Conservation (phyloP, 2,888 invertebrate species). For the Unio delphinus region DNA sequence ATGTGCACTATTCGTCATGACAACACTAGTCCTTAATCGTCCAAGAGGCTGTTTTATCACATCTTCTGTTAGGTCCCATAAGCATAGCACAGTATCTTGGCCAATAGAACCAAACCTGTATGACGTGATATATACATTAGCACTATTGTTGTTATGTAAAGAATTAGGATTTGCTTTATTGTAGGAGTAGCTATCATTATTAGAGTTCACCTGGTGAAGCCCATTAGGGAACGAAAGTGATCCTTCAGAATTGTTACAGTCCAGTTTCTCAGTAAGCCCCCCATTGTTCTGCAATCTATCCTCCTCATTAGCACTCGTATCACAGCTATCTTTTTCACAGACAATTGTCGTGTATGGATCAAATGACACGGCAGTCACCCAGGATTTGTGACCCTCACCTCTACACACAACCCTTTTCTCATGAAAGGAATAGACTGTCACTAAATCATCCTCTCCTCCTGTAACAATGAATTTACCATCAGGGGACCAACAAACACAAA, state of each 20-base stretch:
- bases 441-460: conserved; percentile 98
- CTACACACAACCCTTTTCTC: conserved; percentile 96
- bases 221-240: conserved; percentile 25
- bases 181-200: neutral
- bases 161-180: conserved; percentile 20
- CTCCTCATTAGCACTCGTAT: conserved; percentile 72
- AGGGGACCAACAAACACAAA: conserved; percentile 98
- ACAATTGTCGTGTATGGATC: conserved; percentile 76
- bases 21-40: conserved; percentile 68
- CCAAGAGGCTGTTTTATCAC: conserved; percentile 82
- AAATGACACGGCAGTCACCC: conserved; percentile 97
- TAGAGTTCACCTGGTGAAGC: conserved; percentile 18
- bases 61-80: conserved; percentile 99
- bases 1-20: conserved; percentile 45
- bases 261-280: conserved; percentile 9
- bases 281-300: conserved; percentile 28
- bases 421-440: conserved; percentile 95
- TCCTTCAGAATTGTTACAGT: conserved; percentile 14
- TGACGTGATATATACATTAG: conserved; percentile 73
- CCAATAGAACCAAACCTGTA: conserved; percentile 94
- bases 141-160: conserved; percentile 26
- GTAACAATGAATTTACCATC: conserved; percentile 92
- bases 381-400: conserved; percentile 97
- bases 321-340: conserved; percentile 72
- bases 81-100: conserved; percentile 96